Conservation (phyloP, 1,140 invertebrate genomes). For the Pseudomyrmex gracilis region DNA sequence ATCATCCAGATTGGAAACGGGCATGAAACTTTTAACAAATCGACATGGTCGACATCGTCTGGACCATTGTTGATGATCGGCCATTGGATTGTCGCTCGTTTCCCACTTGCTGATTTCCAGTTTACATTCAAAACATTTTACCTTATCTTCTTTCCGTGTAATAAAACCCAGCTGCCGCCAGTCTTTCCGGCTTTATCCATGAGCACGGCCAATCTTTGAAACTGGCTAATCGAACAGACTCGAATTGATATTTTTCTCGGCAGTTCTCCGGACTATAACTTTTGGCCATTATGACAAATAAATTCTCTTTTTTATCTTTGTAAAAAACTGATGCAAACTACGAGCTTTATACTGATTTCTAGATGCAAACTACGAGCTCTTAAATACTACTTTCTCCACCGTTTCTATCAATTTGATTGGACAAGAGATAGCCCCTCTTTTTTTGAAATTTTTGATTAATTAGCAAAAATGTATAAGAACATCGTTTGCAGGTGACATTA, state of each 20-base stretch:
- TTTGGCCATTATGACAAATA: too few species aligned
- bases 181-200: conserved; percentile 86
- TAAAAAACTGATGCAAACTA: too few species aligned
- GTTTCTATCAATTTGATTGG: too few species aligned
- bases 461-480: too few species aligned
- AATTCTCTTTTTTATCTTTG: too few species aligned
- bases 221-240: conserved; percentile 88
- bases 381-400: too few species aligned
- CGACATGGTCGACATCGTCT: conserved; percentile 88
- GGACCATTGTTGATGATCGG: conserved; percentile 83
- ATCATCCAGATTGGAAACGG: conserved; percentile 81
- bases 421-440: too few species aligned
- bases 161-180: conserved; percentile 94
- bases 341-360: too few species aligned
- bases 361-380: too few species aligned
- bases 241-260: conserved; percentile 88
- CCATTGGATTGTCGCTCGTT: conserved; percentile 88
- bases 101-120: conserved; percentile 94
- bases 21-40: conserved; percentile 81
- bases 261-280: too few species aligned
- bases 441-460: too few species aligned
- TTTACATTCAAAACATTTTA: conserved; percentile 94
- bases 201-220: conserved; percentile 87
- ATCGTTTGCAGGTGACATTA: too few species aligned
- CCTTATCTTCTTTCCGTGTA: conserved; percentile 89